phyloP scores from a whole-genome alignment of 2,888 invertebrate genomes.

The Pemphredon lugubris region DNA sequence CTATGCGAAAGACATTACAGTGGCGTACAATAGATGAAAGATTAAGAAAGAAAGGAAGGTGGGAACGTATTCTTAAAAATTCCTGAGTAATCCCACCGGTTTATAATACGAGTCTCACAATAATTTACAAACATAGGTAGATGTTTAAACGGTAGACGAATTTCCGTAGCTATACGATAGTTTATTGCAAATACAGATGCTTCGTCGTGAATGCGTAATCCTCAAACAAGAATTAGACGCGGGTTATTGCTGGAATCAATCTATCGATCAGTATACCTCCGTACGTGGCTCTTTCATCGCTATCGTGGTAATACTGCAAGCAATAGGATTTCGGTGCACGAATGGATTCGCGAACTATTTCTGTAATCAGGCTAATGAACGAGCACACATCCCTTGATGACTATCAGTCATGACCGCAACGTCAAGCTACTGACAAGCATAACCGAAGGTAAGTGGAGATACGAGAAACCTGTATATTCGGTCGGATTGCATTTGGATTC shows the following conservation, averaged over 20 bases:
- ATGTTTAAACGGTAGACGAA: too few species aligned
- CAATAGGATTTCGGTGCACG: neutral
- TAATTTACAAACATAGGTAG: too few species aligned
- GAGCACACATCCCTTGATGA: neutral
- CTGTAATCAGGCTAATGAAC: conserved; percentile 3
- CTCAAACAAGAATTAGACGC: too few species aligned
- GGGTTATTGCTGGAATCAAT: neutral
- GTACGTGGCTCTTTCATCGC: neutral
- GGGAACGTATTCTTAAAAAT: too few species aligned
- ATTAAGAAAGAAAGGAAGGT: too few species aligned
- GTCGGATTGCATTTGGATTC: neutral
- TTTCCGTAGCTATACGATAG: too few species aligned
- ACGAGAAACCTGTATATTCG: neutral
- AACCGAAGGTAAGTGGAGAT: neutral
- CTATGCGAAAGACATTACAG: too few species aligned
- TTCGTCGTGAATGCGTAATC: too few species aligned
- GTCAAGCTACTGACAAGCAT: neutral
- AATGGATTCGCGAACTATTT: neutral
- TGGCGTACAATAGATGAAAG: too few species aligned
- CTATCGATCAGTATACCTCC: neutral
- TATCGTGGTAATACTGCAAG: neutral
- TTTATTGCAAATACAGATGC: too few species aligned
- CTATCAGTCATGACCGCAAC: neutral
- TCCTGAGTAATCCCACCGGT: too few species aligned
- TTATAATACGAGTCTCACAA: too few species aligned